A percentile compares a stretch with the other conserved stretches of the same genome.
Conservation (phyloP, 2,797 vertebrate species). For the Onychomys torridus region DNA sequence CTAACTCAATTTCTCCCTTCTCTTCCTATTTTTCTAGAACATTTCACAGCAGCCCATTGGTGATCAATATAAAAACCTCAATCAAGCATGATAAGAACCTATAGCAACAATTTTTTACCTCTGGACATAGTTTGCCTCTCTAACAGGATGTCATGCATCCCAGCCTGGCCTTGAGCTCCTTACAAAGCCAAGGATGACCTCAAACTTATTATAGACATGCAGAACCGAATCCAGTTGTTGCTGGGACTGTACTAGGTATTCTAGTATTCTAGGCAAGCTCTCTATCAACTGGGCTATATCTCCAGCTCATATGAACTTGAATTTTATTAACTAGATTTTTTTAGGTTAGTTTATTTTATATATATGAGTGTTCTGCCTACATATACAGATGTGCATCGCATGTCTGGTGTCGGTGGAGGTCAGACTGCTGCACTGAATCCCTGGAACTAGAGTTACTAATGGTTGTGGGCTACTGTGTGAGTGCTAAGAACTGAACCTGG, state of each 20-base stretch:
- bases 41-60: neutral
- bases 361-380: neutral
- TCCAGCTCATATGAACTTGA: neutral
- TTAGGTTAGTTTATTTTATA: neutral
- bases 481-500: neutral
- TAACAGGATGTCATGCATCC: neutral
- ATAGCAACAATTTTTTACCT: neutral
- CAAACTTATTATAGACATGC: neutral
- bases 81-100: neutral
- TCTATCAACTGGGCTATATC: neutral
- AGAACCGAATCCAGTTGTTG: neutral
- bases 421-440: neutral
- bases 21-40: neutral
- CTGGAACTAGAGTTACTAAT: neutral
- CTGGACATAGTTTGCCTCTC: neutral
- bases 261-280: neutral
- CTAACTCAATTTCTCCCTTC: neutral
- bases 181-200: neutral
- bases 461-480: neutral
- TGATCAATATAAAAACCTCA: constrained; percentile 9
- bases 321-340: neutral
- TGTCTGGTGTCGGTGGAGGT: neutral
- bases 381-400: no score
- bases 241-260: neutral
- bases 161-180: neutral